phyloP scores from a whole-genome alignment of 2,113 vertebrate species.

The Mesoclemmys tuberculata region DNA sequence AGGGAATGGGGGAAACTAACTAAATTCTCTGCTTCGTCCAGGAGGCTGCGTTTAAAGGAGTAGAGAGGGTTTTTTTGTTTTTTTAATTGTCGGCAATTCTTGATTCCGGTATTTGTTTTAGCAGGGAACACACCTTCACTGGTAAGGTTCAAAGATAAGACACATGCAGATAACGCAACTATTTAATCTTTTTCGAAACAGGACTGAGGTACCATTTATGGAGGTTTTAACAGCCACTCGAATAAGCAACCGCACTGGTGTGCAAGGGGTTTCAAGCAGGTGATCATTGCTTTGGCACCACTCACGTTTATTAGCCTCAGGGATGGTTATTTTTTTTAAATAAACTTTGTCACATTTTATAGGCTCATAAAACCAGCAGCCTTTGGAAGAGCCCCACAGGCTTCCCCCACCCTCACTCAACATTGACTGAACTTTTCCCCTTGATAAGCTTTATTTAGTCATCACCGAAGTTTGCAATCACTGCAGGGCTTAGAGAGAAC shows the following conservation, averaged over 20 bases:
- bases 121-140: accelerated
- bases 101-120: background rate
- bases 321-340: background rate
- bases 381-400: background rate
- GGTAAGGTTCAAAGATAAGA: accelerated
- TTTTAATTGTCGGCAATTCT: background rate
- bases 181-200: constrained; percentile 28
- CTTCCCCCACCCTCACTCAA: background rate
- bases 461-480: background rate
- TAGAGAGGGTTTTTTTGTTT: background rate
- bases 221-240: background rate
- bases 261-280: accelerated
- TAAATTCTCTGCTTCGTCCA: background rate
- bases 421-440: background rate
- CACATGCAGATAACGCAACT: background rate
- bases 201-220: background rate
- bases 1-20: background rate
- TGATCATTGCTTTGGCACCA: background rate
- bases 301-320: background rate
- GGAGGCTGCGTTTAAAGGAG: background rate
- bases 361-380: background rate
- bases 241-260: background rate
- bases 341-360: constrained; percentile 34
- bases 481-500: background rate
- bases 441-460: background rate